Evolutionary conservation across 2,888 invertebrate genomes (phyloP), one percentile per base, ranked within the genome.

Genomic region (Andricus quercusramuli): DNA sequence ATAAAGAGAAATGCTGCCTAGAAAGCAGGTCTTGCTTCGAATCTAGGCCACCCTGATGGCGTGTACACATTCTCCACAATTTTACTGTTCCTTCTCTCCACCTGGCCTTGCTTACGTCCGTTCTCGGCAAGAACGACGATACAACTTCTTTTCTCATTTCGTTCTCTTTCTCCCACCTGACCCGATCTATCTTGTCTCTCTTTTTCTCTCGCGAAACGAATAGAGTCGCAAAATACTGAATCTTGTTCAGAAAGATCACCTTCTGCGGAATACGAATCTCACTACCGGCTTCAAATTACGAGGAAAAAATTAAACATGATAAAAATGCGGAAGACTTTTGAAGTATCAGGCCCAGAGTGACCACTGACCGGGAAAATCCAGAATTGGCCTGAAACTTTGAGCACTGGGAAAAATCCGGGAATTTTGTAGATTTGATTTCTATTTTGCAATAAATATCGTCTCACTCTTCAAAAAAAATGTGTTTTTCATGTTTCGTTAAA

Each of bases 1-100:
- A 92, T 92, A 92, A 92, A 92, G 92, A 92, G 92, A 92, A 92
- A 92, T 92, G 92, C 90, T 90, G 91, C 89, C 92, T 92, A 92
- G 92, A 92, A 92, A 92, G 92, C 92, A 92, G 92, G 92, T 92
- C 92, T 92, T 89, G 89, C 83, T 59, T 86, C 86, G 90, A 91
- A 92, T 92, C 91, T 92, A 92, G 92, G 92, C 91, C 92, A 92
- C 90, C 88, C 89, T 89, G 90, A 89, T 90, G 90, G 86, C 89
- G 87, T 88, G 85, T 89, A 90, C 88, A 90, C 90, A 89, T 91
- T 91, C 91, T 91, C 90, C 89, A 90, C 89, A 91, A 91, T 91
- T 91, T 91, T 91, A 90, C 91, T 90, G 89, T 90, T 90, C 88
- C 88, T 87, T 88, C 87, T 85, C 81, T 37, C 80, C 37, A 41